Evolutionary conservation across 2,888 invertebrate species (phyloP).

Genomic region (Diploptera punctata): DNA sequence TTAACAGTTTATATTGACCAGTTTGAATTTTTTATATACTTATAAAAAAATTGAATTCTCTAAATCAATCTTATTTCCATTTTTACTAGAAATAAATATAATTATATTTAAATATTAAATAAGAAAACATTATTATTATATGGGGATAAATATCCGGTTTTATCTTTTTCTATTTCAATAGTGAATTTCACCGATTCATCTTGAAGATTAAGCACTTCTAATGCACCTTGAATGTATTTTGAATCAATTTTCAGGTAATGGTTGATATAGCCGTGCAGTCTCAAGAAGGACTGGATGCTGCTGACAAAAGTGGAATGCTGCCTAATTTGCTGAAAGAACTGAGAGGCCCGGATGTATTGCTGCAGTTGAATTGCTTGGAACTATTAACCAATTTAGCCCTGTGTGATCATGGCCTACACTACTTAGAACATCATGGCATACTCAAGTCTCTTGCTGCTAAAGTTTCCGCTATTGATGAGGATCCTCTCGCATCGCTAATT

Average conservation of each 20-base stretch:
- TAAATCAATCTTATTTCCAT: too few relatives aligned
- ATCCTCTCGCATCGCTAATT: slow-evolving; percentile 68
- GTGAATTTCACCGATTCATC: too few relatives aligned
- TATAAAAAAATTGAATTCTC: too few relatives aligned
- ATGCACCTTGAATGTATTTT: too few relatives aligned
- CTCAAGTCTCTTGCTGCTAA: slow-evolving; percentile 68
- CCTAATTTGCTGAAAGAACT: slow-evolving; percentile 71
- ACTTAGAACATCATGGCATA: slow-evolving; percentile 71
- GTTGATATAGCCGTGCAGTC: slow-evolving; percentile 69
- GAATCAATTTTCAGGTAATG: slow-evolving; percentile 64
- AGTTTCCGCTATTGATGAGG: slow-evolving; percentile 62
- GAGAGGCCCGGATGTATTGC: slow-evolving; percentile 72
- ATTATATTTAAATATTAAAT: too few relatives aligned
- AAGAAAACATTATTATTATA: too few relatives aligned
- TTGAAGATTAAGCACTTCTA: too few relatives aligned
- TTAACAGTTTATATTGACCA: too few relatives aligned
- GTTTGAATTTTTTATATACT: too few relatives aligned
- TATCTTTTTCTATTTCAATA: too few relatives aligned
- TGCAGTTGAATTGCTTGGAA: slow-evolving; percentile 83
- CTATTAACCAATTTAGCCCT: slow-evolving; percentile 74
- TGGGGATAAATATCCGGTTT: too few relatives aligned
- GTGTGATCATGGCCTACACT: slow-evolving; percentile 74
- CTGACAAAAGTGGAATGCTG: slow-evolving; percentile 68
- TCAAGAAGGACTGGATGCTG: slow-evolving; percentile 63
- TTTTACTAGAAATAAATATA: too few relatives aligned